These are phyloP conservation scores for Lithobius niger DNA, from an alignment of 1,140 invertebrate genomes.

Conservation along the genomic window DNA sequence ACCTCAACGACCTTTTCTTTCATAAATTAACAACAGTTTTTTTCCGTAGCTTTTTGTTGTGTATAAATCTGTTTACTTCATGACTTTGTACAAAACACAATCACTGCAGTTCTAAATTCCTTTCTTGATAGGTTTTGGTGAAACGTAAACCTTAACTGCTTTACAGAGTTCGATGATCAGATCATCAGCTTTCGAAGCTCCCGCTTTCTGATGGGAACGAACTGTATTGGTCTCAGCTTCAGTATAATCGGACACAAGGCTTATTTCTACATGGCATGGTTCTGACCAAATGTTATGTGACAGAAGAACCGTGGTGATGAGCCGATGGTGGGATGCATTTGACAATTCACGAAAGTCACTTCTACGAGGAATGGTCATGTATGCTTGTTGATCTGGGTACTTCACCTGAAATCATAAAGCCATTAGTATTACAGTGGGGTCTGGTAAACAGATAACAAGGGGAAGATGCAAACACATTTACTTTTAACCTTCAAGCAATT, in stretches of 20 bases:
- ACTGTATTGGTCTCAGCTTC: slow-evolving; percentile 41
- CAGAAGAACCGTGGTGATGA: slow-evolving; percentile 69
- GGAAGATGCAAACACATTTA: no score
- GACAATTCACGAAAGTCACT: slow-evolving; percentile 33
- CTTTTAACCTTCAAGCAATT: no score
- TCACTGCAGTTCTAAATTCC: no score
- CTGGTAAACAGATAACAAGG: no score
- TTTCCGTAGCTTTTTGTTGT: no score
- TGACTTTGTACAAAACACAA: no score
- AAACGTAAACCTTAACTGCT: slow-evolving; percentile 75
- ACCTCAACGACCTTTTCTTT: no score
- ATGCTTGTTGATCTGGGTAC: slow-evolving; percentile 80
- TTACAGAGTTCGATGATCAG: slow-evolving; percentile 71
- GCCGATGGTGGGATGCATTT: slow-evolving; percentile 45
- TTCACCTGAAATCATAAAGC: slow-evolving; percentile 35
- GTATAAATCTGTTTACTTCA: no score
- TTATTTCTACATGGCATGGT: slow-evolving; percentile 73
- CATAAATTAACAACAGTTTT: no score
- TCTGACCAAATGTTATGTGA: slow-evolving; percentile 64
- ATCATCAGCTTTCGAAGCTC: slow-evolving; percentile 38
- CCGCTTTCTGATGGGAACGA: slow-evolving; percentile 28
- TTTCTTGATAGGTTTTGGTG: slow-evolving; percentile 72
- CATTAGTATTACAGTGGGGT: no score
- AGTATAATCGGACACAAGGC: slow-evolving; percentile 60
- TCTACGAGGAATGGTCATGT: slow-evolving; percentile 59